Base-by-base conservation (phyloP, 2,888 invertebrate genomes). In the Pyrochroa serraticornis region DNA sequence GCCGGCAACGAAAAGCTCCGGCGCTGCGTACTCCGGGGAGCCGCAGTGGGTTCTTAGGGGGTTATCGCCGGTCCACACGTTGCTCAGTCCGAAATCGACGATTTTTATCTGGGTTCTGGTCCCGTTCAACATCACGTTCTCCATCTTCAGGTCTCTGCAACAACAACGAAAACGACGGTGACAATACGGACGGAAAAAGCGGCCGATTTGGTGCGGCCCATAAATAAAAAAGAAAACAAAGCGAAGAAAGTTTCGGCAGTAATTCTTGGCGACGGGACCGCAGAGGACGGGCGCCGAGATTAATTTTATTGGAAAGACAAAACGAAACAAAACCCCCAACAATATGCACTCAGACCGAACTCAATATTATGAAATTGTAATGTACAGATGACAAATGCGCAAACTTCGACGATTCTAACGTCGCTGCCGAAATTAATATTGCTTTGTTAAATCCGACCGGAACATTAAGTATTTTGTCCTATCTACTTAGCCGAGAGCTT, bases 11-110 rank as follows among this genome's bases (percentile, higher is more conserved):
- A 91, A 90, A 58, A 91, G 81, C 77, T 91, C 90, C 0, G 91
- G 91, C 37, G 91, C 90, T 1, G 90, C 91, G 77, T 91, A 91
- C 78, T 91, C 91, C 7, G 90, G 86, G 32, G 90, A 90, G 42
- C 91, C 91, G 77, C 91, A 91, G 68, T 90, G 90, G 0, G 91
- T 91, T 65, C 84, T 83, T 71, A 91, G 79, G n/a, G 84, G 83
- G 7, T 83, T 84, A 32, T 79, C 79, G 10, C 82, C 77, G 52
- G 80, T 81, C 81, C 85, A 90, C 58, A 84, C 74, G 77, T 90
- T 91, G 70, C 90, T 90, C 59, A 91, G 77, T 6, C 91, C 91
- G 76, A 91, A 91, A 79, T 91, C 90, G 44, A 90, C 88, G 64
- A 90, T 86, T 81, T 90, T 90, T 69, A 90, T 85, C 72, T 84